Evolutionary conservation across 2,888 invertebrate species (phyloP).

Genomic region (Nephrotoma flavescens): DNA sequence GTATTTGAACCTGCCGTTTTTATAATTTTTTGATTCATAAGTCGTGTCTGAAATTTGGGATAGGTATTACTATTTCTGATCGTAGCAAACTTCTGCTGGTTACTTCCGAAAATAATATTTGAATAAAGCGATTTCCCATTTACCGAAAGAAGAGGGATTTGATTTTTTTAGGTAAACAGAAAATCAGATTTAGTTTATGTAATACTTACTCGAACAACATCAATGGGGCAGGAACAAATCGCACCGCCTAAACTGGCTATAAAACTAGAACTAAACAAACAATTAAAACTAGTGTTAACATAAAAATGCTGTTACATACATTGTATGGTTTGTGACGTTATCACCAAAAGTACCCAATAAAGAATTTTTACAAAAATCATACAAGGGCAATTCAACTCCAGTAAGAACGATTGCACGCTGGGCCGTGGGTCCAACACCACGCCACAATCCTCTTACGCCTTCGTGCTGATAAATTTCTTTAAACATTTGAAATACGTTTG

Average conservation of each 20-base stretch:
- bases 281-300: background rate
- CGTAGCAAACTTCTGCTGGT: conserved; percentile 2
- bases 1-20: conserved; percentile 23
- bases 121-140: background rate
- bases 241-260: conserved; percentile 86
- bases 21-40: conserved; percentile 80
- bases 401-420: conserved; percentile 77
- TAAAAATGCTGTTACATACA: conserved; percentile 37
- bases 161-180: too few species aligned
- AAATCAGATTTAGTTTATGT: background rate
- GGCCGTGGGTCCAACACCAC: conserved; percentile 20
- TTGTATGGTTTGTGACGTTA: conserved; percentile 70
- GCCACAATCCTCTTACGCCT: conserved; percentile 76
- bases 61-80: background rate
- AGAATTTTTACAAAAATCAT: conserved; percentile 75
- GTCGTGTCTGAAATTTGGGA: conserved; percentile 54
- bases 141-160: background rate
- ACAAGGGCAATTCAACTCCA: conserved; percentile 85
- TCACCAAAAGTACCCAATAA: conserved; percentile 59
- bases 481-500: conserved; percentile 61
- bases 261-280: conserved; percentile 61
- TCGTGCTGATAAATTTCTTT: conserved; percentile 68
- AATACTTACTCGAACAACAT: conserved; percentile 68
- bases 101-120: conserved; percentile 2
- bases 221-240: conserved; percentile 85